Conservation (phyloP, 2,888 invertebrate genomes). For the Eilema depressum region DNA sequence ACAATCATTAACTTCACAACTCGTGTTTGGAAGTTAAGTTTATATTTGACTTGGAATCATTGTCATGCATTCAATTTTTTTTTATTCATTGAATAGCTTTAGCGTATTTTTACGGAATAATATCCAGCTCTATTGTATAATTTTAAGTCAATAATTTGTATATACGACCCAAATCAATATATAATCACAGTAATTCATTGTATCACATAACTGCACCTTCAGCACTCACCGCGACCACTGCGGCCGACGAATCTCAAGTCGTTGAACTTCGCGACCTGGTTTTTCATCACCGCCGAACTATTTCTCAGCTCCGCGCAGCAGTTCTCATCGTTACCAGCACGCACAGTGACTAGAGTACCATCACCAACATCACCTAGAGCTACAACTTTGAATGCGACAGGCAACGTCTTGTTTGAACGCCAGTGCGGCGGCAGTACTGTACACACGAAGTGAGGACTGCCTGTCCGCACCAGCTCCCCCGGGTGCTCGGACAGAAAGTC, state of each 20-base stretch:
- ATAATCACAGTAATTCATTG: constrained; percentile 50
- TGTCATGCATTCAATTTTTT: constrained; percentile 1
- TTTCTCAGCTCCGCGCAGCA: constrained; percentile 98
- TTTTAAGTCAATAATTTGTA: neutral
- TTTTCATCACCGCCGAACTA: constrained; percentile 98
- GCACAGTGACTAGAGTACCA: constrained; percentile 97
- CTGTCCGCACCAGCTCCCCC: constrained; percentile 96
- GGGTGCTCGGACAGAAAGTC: constrained; percentile 96
- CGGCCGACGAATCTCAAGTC: constrained; percentile 99
- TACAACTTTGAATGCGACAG: constrained; percentile 98
- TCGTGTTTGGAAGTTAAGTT: constrained; percentile 18
- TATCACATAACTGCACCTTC: constrained; percentile 83
- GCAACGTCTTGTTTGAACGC: constrained; percentile 99
- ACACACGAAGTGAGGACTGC: constrained; percentile 98
- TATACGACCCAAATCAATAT: neutral
- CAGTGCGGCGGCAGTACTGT: constrained; percentile 98
- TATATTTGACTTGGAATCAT: constrained; percentile 10
- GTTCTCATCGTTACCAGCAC: constrained; percentile 99
- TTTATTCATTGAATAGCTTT: neutral
- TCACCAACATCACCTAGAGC: constrained; percentile 97
- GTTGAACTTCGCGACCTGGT: constrained; percentile 99
- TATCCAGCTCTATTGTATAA: neutral
- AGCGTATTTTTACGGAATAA: neutral
- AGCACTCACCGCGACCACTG: constrained; percentile 97
- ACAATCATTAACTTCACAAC: constrained; percentile 29